Base-by-base conservation (phyloP, 2,797 vertebrate genomes). In the Lithobates sylvaticus region DNA sequence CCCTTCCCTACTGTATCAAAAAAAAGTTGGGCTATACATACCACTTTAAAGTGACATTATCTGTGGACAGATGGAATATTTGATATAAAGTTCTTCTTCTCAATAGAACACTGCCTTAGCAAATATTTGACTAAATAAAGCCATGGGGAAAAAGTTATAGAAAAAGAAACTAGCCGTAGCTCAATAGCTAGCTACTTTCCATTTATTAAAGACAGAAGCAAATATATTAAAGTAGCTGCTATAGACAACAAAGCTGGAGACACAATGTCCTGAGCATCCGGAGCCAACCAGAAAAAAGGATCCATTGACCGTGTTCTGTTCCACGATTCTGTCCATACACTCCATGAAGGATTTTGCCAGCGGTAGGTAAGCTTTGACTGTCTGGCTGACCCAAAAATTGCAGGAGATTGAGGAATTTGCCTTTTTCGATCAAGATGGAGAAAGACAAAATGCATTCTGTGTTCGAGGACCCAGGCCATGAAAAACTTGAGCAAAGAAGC, bases 231-330 rank as follows among this genome's bases (percentile, higher is more conserved):
- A 65, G 7, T 12, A 67, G 65, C 26, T 16, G 1, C 65, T 50
- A 71, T 80, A 71, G 79, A 32, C 47, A 61, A 72, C 21, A 72
- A 50, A 69, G 44, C 47, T 39, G 67, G 68, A 72, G 18, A 80
- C n/a, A 70, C 2, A 69, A 32, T 10, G 42, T 81, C 79, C 79
- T 81, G 79, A 81, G 47, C 54, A 23, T 58, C 16, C 44, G n/a
- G 16, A 71, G 16, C 47, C 42, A 21, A 50, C 6, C 32, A 47
- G 21, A n/a, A 42, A n/a, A 42, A n/a, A 44, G 50, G 23, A 67
- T 26, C n/a, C 26, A 5, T 15, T 13, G 26, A 67, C 21, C 21
- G 50, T 2, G 3, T 29, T 50, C 10, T n/a, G 23, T 70, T 26
- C 67, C 21, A n/a, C 58, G 42, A 79, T 70, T 27, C 10, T 32